Evolutionary conservation across 2,113 vertebrate genomes (phyloP), one percentile per base, ranked within the genome.

Genomic region (Tapirus terrestris): DNA sequence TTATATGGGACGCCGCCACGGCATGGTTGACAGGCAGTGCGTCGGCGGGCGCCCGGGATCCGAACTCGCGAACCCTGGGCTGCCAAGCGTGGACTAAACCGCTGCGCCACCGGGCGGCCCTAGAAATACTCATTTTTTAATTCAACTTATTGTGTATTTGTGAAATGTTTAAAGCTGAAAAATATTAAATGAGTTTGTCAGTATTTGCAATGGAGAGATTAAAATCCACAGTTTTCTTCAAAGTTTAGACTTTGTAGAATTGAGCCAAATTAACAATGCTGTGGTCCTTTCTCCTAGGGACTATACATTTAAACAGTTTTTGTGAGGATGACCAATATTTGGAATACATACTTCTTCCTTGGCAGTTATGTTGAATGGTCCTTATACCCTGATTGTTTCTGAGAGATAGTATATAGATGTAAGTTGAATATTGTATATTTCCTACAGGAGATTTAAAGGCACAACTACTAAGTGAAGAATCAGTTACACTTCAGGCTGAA

Each of bases 371-470:
- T 79, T 88, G 84, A 87, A 43, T 92, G 33, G 48, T 85, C 11
- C 17, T 81, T 84, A 65, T 72, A 12, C 18, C n/a, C 25, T n/a
- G 45, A 56, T 93, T 84, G 12, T 93, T 84, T 82, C 51, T 73
- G 17, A 63, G 72, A 60, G 16, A 16, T 63, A 75, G 14, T 27
- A 0, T 45, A 36, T 60, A 45, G 68, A 75, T 89, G 0, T 65
- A 89, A 70, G 6, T 72, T 80, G 36, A 89, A 36, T 91, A 21
- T 87, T 84, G 2, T 92, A 0, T 97, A 68, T 72, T 97, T 96
- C 43, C 51, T 98, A 27, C 96, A 99, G 99, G 98, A 88, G 98
- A 99, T 82, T 92, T 99, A 80, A 98, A 98, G 89, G 96, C 98
- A 39, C 95, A 95, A 31, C 48, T 81, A 72, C 48, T 81, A 72